A percentile compares a stretch with the other conserved stretches of the same genome.
phyloP scores from a whole-genome alignment of 2,888 invertebrate genomes.

The Litoditis marina region DNA sequence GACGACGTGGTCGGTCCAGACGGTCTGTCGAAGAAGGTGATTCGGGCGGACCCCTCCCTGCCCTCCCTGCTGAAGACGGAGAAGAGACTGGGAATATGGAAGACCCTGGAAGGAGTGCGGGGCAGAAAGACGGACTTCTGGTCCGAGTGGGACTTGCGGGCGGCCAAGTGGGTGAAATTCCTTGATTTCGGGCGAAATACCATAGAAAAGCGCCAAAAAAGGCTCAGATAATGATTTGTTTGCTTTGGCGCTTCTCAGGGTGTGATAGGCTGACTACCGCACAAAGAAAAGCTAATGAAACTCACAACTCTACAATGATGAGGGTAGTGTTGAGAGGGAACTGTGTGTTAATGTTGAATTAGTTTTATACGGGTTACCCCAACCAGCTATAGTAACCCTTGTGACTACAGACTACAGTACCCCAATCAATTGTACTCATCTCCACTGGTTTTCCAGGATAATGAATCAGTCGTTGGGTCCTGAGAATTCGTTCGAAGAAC shows the following conservation, averaged over 20 bases:
- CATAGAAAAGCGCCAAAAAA: not conserved
- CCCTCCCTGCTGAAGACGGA: constrained; percentile 21
- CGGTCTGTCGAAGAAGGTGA: not conserved
- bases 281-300: no score
- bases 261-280: no score
- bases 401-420: not conserved
- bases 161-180: constrained; percentile 22
- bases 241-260: no score
- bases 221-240: not conserved
- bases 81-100: constrained; percentile 26
- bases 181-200: not conserved
- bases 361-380: no score
- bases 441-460: constrained; percentile 24
- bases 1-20: constrained; percentile 24
- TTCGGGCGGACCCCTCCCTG: constrained; percentile 17
- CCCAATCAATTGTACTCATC: not conserved
- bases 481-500: constrained; percentile 84
- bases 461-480: constrained; percentile 51
- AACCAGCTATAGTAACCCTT: no score
- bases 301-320: no score
- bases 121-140: constrained; percentile 30
- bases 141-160: constrained; percentile 41
- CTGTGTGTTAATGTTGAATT: not conserved
- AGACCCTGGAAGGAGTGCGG: constrained; percentile 16
- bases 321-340: not conserved